These are phyloP conservation scores for Cardinalis cardinalis DNA, from an alignment of 2,113 vertebrate genomes.

Conservation along the genomic window DNA sequence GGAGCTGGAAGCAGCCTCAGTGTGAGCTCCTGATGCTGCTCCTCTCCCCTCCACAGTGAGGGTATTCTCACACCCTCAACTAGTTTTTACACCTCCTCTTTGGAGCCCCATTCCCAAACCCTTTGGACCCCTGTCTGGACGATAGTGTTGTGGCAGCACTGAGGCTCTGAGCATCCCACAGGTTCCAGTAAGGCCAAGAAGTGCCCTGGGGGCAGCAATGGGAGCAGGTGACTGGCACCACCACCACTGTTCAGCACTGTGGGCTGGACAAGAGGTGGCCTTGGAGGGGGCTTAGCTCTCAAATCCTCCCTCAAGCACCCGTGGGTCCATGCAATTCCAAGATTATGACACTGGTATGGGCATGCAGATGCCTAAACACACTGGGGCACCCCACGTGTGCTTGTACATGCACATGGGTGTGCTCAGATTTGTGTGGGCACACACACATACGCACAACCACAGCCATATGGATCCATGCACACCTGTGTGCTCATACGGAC, in stretches of 20 bases:
- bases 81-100: neutral
- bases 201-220: neutral
- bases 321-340: neutral
- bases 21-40: fast-evolving
- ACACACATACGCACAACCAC: neutral
- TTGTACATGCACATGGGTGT: fast-evolving
- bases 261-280: fast-evolving
- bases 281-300: neutral
- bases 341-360: fast-evolving
- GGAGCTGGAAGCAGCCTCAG: neutral
- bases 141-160: fast-evolving
- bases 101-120: neutral
- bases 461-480: fast-evolving
- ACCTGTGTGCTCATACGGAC: fast-evolving
- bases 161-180: neutral
- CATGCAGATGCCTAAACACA: fast-evolving
- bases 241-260: fast-evolving
- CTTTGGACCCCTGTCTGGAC: fast-evolving
- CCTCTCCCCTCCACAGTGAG: neutral
- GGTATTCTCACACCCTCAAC: neutral
- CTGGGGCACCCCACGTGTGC: neutral
- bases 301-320: neutral
- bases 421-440: fast-evolving
- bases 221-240: neutral
- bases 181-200: neutral